Conservation (phyloP, 2,888 invertebrate genomes). For the Brenthis hecate region DNA sequence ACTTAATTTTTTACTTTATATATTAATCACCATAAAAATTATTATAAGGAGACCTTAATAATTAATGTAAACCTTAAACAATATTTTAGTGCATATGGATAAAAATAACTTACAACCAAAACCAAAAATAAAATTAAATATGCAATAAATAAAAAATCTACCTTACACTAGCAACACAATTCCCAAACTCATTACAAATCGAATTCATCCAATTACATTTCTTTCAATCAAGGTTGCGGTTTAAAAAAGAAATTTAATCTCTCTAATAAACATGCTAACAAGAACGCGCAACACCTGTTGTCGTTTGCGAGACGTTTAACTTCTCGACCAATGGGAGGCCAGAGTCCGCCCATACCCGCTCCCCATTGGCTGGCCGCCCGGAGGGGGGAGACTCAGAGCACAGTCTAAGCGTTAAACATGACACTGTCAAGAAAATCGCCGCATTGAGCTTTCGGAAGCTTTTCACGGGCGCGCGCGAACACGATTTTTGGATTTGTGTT, state of each 20-base stretch:
- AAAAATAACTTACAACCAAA: too few relatives aligned
- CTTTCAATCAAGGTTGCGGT: constrained; percentile 65
- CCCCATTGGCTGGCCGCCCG: constrained; percentile 59
- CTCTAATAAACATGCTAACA: constrained; percentile 81
- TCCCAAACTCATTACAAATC: constrained; percentile 50
- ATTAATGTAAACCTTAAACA: too few relatives aligned
- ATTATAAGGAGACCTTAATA: too few relatives aligned
- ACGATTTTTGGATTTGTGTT: constrained; percentile 30
- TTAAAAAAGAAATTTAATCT: constrained; percentile 79
- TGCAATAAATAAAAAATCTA: constrained; percentile 1
- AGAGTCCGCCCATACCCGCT: constrained; percentile 74
- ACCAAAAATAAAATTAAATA: not conserved
- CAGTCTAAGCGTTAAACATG: constrained; percentile 67
- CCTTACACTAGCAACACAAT: constrained; percentile 28
- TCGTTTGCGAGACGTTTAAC: constrained; percentile 72
- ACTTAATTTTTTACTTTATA: too few relatives aligned
- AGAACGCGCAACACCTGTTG: constrained; percentile 81
- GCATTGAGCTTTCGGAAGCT: constrained; percentile 80
- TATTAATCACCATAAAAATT: too few relatives aligned
- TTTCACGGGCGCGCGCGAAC: constrained; percentile 64
- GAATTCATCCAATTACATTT: constrained; percentile 63
- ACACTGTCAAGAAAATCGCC: constrained; percentile 78
- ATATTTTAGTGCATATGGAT: too few relatives aligned
- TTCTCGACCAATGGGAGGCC: constrained; percentile 66
- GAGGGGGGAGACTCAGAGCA: constrained; percentile 52